Base-by-base conservation (phyloP, 2,888 invertebrate genomes). In the Psylliodes chrysocephalus region DNA sequence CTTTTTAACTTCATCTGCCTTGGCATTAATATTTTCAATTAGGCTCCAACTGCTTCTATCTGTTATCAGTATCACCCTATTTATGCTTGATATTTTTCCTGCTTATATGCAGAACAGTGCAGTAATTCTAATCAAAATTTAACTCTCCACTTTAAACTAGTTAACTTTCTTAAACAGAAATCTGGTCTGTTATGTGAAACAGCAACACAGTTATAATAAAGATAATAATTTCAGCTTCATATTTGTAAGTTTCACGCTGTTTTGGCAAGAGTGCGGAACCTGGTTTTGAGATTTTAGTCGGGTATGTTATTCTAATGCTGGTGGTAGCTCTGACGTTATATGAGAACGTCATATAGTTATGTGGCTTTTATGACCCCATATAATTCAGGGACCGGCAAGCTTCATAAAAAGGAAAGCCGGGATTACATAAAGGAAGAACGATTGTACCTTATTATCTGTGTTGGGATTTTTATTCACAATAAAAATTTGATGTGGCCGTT, bases 331-430 rank as follows among this genome's bases (percentile, higher is more conserved):
- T 15, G 28, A 19, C 22, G 19, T n/a, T 60, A 52, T 44, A 60
- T 22, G 60, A 55, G 46, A 59, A 61, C 47, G 62, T 59, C 40
- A 33, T 62, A 55, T 17, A 55, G 52, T 60, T 59, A 51, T 56
- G 54, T 44, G 19, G 35, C 12, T 62, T 66, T 66, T 66, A 59
- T 59, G 47, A 51, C 56, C 22, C 28, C 28, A 47, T 57, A 57
- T 59, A 55, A 62, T 66, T 53, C 54, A 53, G 47, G 38, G 28
- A 38, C 19, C 33, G 54, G 33, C 42, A 35, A 33, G 38, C 40
- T 25, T 35, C 42, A 51, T 62, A 62, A 62, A 66, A 54, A 35
- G 33, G 14, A 59, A 52, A 53, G 46, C 44, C 28, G 35, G 17
- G 15, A 40, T 52, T 46, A 8, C 40, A 42, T 59, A 55, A 60